Conservation (phyloP, 1,140 invertebrate species). For the Aphelenchoides besseyi region DNA sequence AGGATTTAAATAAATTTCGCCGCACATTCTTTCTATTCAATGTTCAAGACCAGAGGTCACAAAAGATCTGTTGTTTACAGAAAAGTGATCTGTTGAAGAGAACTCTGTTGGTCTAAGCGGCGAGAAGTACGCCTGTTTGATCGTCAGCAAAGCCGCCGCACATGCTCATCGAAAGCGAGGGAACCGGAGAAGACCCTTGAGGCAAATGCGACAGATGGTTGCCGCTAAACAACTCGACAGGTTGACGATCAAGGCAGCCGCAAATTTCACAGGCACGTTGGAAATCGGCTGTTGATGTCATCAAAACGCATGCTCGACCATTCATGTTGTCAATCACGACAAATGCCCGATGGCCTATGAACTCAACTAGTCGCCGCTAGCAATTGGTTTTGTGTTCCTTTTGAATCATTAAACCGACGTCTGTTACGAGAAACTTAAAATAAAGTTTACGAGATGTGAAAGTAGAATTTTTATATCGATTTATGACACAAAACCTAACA, state of each 20-base stretch:
- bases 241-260: neutral
- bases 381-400: neutral
- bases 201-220: neutral
- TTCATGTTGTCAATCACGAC: no score
- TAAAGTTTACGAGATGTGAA: neutral
- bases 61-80: neutral
- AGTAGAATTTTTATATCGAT: neutral
- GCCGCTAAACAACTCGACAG: no score
- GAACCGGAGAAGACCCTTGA: neutral
- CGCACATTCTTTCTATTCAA: neutral
- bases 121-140: neutral
- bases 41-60: neutral
- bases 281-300: no score
- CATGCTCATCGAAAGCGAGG: neutral
- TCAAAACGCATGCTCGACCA: no score
- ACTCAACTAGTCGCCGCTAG: no score
- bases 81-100: neutral
- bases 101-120: neutral
- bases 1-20: neutral
- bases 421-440: neutral
- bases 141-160: neutral
- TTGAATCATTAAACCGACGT: neutral
- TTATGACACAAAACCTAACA: neutral
- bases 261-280: no score
- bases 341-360: no score